Percentiles rank a stretch among this genome's conserved stretches.
Conservation (phyloP, 2,113 vertebrate genomes). For the Nestor notabilis region DNA sequence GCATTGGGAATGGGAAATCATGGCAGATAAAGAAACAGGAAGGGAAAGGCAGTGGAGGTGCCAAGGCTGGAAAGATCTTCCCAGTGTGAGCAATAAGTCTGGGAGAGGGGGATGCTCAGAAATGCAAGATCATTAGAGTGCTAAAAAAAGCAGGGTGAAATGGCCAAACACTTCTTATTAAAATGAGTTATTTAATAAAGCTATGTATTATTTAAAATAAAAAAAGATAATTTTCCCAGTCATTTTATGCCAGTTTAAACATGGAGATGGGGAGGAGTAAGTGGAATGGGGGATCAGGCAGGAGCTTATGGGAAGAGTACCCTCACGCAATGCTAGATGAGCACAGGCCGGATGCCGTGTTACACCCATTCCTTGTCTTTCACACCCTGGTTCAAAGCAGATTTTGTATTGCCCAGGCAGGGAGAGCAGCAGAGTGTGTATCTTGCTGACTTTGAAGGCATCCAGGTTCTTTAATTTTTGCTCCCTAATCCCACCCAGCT, state of each 20-base stretch:
- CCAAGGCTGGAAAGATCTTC: not conserved
- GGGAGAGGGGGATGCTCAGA: not conserved
- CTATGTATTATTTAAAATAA: conserved; percentile 28
- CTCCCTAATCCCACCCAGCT: not conserved
- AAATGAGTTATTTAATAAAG: conserved; percentile 17
- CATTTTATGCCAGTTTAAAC: not conserved
- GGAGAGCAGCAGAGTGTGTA: not conserved
- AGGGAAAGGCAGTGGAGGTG: not conserved
- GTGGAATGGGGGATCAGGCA: not conserved
- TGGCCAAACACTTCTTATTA: conserved; percentile 1
- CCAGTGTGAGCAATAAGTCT: not conserved
- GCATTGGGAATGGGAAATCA: not conserved
- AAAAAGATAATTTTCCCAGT: not conserved
- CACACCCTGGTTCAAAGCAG: not conserved
- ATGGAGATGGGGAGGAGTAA: not conserved
- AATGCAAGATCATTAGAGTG: not conserved
- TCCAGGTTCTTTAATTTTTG: not conserved
- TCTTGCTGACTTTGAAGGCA: not conserved
- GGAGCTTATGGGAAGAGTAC: not conserved
- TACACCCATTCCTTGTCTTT: not conserved
- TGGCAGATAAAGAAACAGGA: not conserved
- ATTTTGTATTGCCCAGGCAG: not conserved
- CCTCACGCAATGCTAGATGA: not conserved
- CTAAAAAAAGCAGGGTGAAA: not conserved
- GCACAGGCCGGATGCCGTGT: not conserved